phyloP scores from a whole-genome alignment of 2,888 invertebrate species.

The Hyppa rectilinea region DNA sequence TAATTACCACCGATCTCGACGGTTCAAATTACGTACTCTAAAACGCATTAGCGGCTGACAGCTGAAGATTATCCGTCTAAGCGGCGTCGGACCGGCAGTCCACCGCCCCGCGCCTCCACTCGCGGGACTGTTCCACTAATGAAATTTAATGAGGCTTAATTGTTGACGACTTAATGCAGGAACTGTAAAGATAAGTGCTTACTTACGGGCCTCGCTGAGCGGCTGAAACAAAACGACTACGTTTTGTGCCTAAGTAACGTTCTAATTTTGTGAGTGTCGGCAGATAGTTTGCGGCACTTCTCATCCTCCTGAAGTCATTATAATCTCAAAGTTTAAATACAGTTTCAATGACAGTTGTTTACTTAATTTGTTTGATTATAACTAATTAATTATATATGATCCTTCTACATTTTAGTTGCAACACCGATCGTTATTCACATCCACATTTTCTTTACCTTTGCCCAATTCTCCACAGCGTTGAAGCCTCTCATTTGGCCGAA shows the following conservation, averaged over 20 bases:
- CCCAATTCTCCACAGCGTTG: slow-evolving; percentile 8
- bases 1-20: slow-evolving; percentile 90
- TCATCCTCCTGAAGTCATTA: slow-evolving; percentile 37
- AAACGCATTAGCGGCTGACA: slow-evolving; percentile 91
- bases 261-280: slow-evolving; percentile 55
- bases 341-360: slow-evolving; percentile 12
- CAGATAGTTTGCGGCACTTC: slow-evolving; percentile 31
- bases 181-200: slow-evolving; percentile 87
- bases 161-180: slow-evolving; percentile 89
- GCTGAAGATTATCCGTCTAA: slow-evolving; percentile 90
- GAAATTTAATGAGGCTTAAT: slow-evolving; percentile 90
- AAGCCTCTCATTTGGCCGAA: slow-evolving; percentile 22
- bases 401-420: not conserved
- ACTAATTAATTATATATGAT: not conserved
- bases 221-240: slow-evolving; percentile 81
- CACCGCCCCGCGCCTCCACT: slow-evolving; percentile 75
- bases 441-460: slow-evolving; percentile 1
- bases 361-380: not conserved
- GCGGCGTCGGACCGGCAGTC: slow-evolving; percentile 81
- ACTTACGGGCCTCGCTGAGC: slow-evolving; percentile 77
- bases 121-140: slow-evolving; percentile 85
- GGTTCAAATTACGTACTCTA: slow-evolving; percentile 91
- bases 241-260: slow-evolving; percentile 66
- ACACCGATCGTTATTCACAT: not conserved
- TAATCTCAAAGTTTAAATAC: slow-evolving; percentile 17